Base-by-base conservation (phyloP, 2,888 invertebrate species). In the Diabrotica balteata region DNA sequence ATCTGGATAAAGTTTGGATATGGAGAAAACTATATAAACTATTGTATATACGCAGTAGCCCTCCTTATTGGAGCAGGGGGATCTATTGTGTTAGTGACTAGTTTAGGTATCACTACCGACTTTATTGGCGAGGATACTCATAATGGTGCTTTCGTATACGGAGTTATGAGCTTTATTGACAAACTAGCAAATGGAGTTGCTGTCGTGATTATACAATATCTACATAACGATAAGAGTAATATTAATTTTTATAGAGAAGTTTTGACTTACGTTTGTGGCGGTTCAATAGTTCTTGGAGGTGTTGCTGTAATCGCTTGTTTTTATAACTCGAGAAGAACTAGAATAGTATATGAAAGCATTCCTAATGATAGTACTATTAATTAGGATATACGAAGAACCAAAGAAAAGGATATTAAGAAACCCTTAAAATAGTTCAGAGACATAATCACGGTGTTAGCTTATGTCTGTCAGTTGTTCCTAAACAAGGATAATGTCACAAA, bases 141-240 rank as follows among this genome's bases (percentile, higher is more conserved):
- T 76, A 93, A 91, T 72, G 94, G 95, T 6, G 96, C 96, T 32
- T 96, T 96, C 83, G 93, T 97, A 1, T 97, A 95, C 80, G 96
- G 96, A 7, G 88, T 93, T 10, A 96, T 97, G 94, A 96, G 96
- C 82, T 96, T 97, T 80, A 87, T 91, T 8, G 97, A 97, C 84
- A 97, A 97, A 84, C 85, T 97, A 7, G 90, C 93, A 0, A 96
- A 96, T 84, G 97, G 97, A 7, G 73, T 94, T 10, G 93, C 92
- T 54, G 93, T 96, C 61, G 90, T 93, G 69, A 74, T 92, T 7
- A 93, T 97, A 77, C 95, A 96, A 82, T 87, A 90, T 78, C 86
- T 92, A 73, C 86, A 85, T 69, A 84, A 82, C 67, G 79, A 82
- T 61, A 70, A 72, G 10, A 72, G 80, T 1, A 84, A 85, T 70